phyloP scores from a whole-genome alignment of 2,797 vertebrate genomes.

The Phalloptychus januarius region DNA sequence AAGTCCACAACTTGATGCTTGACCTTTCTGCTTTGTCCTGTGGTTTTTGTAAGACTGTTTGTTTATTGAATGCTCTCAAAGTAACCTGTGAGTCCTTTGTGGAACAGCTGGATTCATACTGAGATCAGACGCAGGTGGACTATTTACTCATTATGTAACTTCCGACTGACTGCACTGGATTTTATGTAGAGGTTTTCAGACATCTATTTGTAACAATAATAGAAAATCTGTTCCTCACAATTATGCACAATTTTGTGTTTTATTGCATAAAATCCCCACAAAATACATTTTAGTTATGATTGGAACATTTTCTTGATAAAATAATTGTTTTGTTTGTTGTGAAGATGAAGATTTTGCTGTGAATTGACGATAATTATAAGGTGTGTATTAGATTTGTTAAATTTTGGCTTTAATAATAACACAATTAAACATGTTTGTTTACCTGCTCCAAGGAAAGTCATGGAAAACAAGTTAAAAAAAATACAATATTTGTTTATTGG shows the following conservation, averaged over 20 bases:
- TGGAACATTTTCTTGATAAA: not conserved
- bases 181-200: not conserved
- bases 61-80: not conserved
- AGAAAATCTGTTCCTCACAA: not conserved
- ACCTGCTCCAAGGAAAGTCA: not conserved
- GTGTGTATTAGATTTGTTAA: not conserved
- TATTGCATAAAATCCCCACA: not conserved
- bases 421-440: not conserved
- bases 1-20: not conserved
- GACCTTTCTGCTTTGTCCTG: not conserved
- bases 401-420: not conserved
- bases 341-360: not conserved
- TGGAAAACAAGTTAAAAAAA: not conserved
- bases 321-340: not conserved
- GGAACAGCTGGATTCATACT: too few relatives aligned
- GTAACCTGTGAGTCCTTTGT: too few relatives aligned
- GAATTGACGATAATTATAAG: not conserved
- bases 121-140: not conserved
- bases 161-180: not conserved
- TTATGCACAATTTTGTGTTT: not conserved
- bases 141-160: not conserved
- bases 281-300: not conserved
- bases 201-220: not conserved
- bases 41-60: not conserved
- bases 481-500: not conserved